Evolutionary conservation across 2,797 vertebrate genomes (phyloP), one percentile per base, ranked within the genome.

Genomic region (Labeo calbasu): DNA sequence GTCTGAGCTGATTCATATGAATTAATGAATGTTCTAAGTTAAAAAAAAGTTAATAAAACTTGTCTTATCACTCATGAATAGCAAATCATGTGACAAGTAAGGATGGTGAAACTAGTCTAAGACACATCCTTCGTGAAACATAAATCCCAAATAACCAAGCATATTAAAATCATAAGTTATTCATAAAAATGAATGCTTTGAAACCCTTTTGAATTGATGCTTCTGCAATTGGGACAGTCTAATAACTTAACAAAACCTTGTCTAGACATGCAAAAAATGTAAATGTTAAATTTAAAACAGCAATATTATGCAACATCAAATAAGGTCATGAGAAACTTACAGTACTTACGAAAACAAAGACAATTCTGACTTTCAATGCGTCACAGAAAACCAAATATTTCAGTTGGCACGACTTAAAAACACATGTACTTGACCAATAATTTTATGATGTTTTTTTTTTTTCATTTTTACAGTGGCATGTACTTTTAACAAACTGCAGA

Each of bases 281-380:
- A 55, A 57, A 40, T n/a, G 28, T 14, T 25, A 17, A 1, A 59
- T 46, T 36, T 21, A 43, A 46, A 46, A 15, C 51, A 9, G 51
- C 19, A 55, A 57, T 61, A 46, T 46, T 23, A 61, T 46, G 14
- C 55, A 25, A 46, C 36, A 46, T 25, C 14, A 77, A 25, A 77
- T 46, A 77, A 25, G 75, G 75, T 46, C 75, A 88, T 89, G 90
- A 89, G 90, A 89, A 77, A 87, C 89, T 88, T 86, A 81, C 82
- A 84, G 83, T 89, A 89, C 88, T 86, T 2, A 10, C n/a, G 25
- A 28, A 82, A 76, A 83, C 46, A 82, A 87, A 87, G 78, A 57
- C 48, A 21, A 28, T 15, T 48, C 43, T 12, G 19, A 40, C 36
- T 77, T 59, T 46, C 8, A 77, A 25, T 73, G 19, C 10, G 36